Conservation (phyloP, 2,888 invertebrate species). For the Scrobipalpa costella region DNA sequence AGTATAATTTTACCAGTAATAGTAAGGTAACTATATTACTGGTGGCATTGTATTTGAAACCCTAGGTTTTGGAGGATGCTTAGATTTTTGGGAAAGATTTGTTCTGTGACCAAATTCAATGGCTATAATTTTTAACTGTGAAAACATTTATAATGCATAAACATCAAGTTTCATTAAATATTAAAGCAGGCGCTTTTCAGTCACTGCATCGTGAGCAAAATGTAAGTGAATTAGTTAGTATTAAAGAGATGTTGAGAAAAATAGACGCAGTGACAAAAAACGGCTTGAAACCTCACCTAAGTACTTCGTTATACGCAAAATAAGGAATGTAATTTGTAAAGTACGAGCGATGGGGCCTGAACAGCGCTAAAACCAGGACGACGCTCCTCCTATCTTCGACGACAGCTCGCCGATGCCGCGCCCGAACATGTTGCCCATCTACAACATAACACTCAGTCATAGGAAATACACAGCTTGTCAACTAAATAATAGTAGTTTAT, state of each 20-base stretch:
- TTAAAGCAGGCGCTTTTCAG: constrained; percentile 41
- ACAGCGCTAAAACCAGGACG: constrained; percentile 89
- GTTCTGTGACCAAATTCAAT: no score
- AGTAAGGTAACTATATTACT: background rate
- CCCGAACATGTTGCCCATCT: constrained; percentile 94
- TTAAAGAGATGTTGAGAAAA: constrained; percentile 21
- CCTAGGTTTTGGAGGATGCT: no score
- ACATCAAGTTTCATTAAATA: constrained; percentile 32
- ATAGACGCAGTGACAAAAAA: constrained; percentile 53
- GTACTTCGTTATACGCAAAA: constrained; percentile 57
- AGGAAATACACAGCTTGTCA: background rate
- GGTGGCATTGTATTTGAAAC: no score
- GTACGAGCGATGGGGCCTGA: constrained; percentile 43
- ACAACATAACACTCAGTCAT: no score
- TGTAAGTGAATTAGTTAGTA: constrained; percentile 18
- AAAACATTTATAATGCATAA: background rate
- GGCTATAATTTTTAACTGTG: background rate
- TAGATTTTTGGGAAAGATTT: no score
- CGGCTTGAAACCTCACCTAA: constrained; percentile 51
- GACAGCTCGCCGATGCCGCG: constrained; percentile 95
- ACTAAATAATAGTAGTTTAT: no score
- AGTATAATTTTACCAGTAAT: background rate
- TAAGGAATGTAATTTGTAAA: constrained; percentile 47
- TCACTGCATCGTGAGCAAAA: constrained; percentile 44
- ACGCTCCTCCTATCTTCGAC: constrained; percentile 92